Conservation (phyloP, 2,113 vertebrate genomes). For the Aramus guarauna region DNA sequence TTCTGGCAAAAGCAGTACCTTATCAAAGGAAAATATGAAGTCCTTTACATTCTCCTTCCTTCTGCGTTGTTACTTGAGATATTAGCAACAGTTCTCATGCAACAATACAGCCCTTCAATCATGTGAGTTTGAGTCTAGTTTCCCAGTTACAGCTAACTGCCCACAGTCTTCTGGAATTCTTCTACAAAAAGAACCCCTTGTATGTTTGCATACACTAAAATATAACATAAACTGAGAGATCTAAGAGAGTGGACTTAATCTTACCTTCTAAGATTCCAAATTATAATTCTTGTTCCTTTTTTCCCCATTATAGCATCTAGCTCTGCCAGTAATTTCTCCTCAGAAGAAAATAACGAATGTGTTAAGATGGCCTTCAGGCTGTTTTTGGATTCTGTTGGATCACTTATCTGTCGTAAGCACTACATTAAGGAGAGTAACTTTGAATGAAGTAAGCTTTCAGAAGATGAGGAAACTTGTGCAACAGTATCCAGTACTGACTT, state of each 20-base stretch:
- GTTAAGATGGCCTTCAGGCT: constrained; percentile 86
- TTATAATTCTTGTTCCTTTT: constrained; percentile 92
- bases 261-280: constrained; percentile 94
- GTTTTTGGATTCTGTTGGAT: constrained; percentile 69
- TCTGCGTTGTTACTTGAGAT: neutral
- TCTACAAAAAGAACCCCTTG: neutral
- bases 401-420: constrained; percentile 73
- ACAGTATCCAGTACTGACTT: neutral
- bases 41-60: neutral
- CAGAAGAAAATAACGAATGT: constrained; percentile 82
- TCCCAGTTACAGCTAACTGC: neutral
- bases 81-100: neutral
- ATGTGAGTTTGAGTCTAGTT: neutral
- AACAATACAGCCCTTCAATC: neutral
- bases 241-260: neutral
- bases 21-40: neutral
- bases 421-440: constrained; percentile 72
- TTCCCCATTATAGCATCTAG: constrained; percentile 76
- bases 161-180: neutral
- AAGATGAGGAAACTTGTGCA: neutral
- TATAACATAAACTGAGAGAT: neutral
- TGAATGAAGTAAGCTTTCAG: neutral
- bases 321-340: constrained; percentile 81
- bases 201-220: neutral
- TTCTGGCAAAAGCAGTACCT: neutral